Evolutionary conservation across 2,888 invertebrate species (phyloP).

Genomic region (Gymnocheta viridis): DNA sequence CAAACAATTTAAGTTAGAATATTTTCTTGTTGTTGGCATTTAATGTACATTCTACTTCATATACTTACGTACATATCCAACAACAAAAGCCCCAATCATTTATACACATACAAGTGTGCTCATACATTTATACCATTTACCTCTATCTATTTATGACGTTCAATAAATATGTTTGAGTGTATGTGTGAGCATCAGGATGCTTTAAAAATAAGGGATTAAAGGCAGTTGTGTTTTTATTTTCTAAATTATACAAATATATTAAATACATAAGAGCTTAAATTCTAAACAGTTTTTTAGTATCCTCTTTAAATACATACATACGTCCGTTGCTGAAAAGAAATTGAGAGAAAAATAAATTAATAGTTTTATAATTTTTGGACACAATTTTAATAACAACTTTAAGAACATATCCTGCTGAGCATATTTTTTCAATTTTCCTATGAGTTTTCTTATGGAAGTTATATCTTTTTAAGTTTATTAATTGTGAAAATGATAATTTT

Average conservation of each 20-base stretch:
- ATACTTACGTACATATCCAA: neutral
- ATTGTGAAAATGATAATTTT: too few species aligned
- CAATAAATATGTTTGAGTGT: neutral
- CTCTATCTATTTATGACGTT: neutral
- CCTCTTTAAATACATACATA: conserved; percentile 6
- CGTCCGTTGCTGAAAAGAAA: conserved; percentile 41
- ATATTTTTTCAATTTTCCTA: too few species aligned
- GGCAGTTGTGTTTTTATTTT: conserved; percentile 59
- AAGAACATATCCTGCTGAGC: too few species aligned
- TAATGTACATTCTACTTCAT: neutral
- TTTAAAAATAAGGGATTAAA: conserved; percentile 28
- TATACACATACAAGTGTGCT: neutral
- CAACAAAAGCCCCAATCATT: neutral
- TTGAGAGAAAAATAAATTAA: neutral
- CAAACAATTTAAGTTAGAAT: neutral
- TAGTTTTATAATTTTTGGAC: too few species aligned
- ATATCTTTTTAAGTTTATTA: too few species aligned
- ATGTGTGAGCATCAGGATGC: neutral
- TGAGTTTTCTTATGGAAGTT: too few species aligned
- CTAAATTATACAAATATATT: neutral
- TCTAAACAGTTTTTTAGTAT: conserved; percentile 34
- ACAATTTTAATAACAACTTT: too few species aligned
- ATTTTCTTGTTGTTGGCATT: neutral
- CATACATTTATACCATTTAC: neutral
- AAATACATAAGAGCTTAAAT: conserved; percentile 24